Percentiles rank a stretch among this genome's conserved stretches.
phyloP scores from a whole-genome alignment of 2,113 vertebrate genomes.

The Lagopus muta region DNA sequence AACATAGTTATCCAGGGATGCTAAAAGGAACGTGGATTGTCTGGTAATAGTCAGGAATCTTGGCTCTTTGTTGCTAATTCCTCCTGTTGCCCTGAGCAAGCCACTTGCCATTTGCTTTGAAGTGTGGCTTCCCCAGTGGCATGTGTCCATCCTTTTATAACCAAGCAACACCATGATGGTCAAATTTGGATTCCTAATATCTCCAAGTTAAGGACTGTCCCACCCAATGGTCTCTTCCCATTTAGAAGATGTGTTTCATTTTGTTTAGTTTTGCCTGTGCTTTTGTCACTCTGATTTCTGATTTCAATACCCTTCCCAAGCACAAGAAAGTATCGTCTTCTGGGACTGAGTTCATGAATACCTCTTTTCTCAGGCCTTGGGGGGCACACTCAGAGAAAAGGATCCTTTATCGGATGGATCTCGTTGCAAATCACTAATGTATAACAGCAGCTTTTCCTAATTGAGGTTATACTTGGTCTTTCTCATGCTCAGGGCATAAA shows the following conservation, averaged over 20 bases:
- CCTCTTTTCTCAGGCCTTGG: background rate
- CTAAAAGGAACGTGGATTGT: fast-evolving
- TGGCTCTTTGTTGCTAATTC: background rate
- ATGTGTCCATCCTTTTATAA: background rate
- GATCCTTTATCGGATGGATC: background rate
- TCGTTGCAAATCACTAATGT: background rate
- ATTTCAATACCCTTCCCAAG: background rate
- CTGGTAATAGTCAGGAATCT: background rate
- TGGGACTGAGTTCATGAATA: background rate
- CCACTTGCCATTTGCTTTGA: background rate
- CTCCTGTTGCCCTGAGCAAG: background rate
- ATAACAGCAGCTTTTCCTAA: background rate
- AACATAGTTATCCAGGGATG: fast-evolving
- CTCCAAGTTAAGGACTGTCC: background rate
- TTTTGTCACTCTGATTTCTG: background rate
- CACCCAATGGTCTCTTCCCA: background rate
- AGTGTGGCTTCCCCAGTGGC: background rate
- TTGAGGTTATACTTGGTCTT: background rate
- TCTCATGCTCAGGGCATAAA: background rate
- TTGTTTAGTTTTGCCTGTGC: background rate
- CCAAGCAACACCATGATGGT: background rate
- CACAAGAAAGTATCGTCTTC: background rate
- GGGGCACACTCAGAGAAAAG: background rate
- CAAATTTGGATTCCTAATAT: background rate
- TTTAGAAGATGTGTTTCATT: background rate